These are phyloP conservation scores for Sparidentex hasta DNA, from an alignment of 2,797 vertebrate species.

Conservation along the genomic window DNA sequence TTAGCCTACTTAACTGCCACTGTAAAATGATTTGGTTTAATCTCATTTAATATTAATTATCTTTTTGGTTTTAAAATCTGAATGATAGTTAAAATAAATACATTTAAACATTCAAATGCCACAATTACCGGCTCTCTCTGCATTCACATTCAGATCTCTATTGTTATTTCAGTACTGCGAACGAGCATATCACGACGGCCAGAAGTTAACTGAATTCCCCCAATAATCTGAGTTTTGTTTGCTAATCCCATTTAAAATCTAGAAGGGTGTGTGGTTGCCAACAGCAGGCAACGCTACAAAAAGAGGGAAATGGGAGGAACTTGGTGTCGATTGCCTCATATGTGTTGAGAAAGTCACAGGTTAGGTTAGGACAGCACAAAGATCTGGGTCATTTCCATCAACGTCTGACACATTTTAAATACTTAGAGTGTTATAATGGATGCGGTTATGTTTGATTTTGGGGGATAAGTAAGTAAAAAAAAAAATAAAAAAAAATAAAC, in stretches of 20 bases:
- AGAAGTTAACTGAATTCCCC: neutral
- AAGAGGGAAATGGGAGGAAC: constrained; percentile 3
- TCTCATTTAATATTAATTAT: too few relatives aligned
- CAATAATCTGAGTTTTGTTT: neutral
- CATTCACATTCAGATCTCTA: neutral
- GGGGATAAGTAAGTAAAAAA: neutral
- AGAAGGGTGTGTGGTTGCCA: neutral
- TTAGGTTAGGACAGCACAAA: neutral
- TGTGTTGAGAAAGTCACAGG: neutral
- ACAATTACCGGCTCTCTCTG: neutral
- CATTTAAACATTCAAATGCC: neutral
- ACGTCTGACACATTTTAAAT: neutral
- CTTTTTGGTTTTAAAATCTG: too few relatives aligned
- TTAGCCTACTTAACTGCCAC: too few relatives aligned
- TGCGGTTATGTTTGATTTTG: neutral
- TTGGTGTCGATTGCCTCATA: constrained; percentile 11
- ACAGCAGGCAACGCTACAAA: neutral
- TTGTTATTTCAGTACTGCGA: too few relatives aligned
- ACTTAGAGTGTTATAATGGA: neutral
- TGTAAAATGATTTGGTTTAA: too few relatives aligned
- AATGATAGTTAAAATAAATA: neutral
- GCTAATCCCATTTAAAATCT: neutral
- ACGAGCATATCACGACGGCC: neutral
- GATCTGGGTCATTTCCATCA: neutral
- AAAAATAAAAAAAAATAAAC: too few relatives aligned